These are phyloP conservation scores for Elephantulus edwardii DNA, from an alignment of 2,113 vertebrate species.

Conservation along the genomic window DNA sequence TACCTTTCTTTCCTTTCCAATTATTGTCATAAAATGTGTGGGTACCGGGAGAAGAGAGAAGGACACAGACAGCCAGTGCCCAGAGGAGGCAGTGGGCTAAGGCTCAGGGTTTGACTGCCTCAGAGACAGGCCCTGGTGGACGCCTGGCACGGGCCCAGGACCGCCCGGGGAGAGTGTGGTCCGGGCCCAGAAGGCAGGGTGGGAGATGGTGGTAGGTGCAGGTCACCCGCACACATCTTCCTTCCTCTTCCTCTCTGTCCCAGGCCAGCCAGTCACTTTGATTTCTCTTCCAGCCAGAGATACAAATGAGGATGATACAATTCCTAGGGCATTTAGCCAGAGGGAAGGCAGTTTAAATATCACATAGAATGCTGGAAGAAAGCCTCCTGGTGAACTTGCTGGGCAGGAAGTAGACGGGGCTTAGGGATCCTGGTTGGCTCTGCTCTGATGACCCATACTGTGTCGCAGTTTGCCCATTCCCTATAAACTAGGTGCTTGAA, in stretches of 20 bases:
- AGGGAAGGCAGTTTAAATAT: neutral
- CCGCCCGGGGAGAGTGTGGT: neutral
- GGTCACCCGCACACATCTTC: neutral
- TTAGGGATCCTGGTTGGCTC: slow-evolving; percentile 26
- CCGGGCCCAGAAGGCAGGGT: neutral
- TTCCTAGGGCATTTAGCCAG: neutral
- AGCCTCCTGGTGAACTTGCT: neutral
- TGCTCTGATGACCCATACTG: slow-evolving; percentile 55
- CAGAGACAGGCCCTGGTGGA: accelerated
- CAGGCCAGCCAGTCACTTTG: neutral
- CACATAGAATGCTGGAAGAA: neutral
- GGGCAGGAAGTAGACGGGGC: slow-evolving; percentile 69
- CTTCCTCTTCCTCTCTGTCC: neutral
- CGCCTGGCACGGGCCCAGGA: neutral
- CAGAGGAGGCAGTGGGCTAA: accelerated
- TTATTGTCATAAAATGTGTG: slow-evolving; percentile 35
- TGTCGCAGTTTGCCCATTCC: slow-evolving; percentile 68
- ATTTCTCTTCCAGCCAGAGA: neutral
- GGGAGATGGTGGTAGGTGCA: neutral
- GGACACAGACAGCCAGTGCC: neutral
- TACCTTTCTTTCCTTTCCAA: slow-evolving; percentile 71
- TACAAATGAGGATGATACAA: neutral
- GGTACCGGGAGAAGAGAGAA: accelerated
- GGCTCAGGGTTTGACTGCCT: neutral
- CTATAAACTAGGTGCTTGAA: slow-evolving; percentile 62